These are phyloP conservation scores for Pygmarrhopalites habei DNA, from an alignment of 1,140 invertebrate species.

Conservation along the genomic window DNA sequence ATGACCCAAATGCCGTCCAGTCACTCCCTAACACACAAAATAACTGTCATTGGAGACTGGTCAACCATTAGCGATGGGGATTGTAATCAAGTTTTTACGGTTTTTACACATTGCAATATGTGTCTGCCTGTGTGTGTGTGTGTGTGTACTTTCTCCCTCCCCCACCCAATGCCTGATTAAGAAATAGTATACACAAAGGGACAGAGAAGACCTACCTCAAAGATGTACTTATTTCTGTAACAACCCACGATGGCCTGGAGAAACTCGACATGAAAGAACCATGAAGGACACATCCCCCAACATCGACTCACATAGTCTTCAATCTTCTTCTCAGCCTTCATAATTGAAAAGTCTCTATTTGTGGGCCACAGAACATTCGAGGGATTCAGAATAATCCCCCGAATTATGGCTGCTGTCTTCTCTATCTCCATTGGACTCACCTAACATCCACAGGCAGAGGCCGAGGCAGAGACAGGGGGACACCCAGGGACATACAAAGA, in stretches of 20 bases:
- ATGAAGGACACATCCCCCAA: slow-evolving; percentile 24
- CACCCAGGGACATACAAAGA: no score
- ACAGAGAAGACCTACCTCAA: slow-evolving; percentile 10
- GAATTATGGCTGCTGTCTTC: neutral
- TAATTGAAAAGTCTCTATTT: slow-evolving; percentile 15
- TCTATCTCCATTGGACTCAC: neutral
- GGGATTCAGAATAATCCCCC: neutral
- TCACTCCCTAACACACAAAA: no score
- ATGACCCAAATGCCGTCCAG: no score
- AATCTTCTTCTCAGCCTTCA: slow-evolving; percentile 10
- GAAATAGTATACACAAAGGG: no score
- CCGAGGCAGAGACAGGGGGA: no score
- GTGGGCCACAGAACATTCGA: slow-evolving; percentile 24
- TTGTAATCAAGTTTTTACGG: no score
- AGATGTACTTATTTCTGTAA: slow-evolving; percentile 15
- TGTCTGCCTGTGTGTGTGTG: no score
- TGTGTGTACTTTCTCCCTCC: no score
- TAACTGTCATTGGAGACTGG: no score
- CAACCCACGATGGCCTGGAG: slow-evolving; percentile 2
- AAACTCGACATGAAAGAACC: slow-evolving; percentile 17
- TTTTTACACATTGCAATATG: no score
- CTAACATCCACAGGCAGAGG: neutral
- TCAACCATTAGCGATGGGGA: no score
- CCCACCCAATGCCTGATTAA: no score
- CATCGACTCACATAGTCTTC: slow-evolving; percentile 26